phyloP scores from a whole-genome alignment of 2,113 vertebrate species.

The Chrysemys picta region DNA sequence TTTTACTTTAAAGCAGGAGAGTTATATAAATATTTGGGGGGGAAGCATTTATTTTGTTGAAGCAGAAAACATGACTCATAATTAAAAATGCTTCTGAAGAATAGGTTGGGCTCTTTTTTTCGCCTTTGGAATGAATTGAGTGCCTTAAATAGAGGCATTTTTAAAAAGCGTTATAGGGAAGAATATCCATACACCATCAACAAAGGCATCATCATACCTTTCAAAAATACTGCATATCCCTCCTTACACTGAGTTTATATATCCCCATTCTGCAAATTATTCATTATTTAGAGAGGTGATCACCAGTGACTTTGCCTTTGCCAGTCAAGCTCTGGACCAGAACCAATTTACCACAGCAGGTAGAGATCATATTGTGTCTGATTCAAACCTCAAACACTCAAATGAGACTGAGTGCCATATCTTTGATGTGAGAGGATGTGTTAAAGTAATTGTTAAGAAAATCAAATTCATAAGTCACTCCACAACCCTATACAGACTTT shows the following conservation, averaged over 20 bases:
- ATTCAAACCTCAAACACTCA: constrained; percentile 15
- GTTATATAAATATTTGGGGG: neutral
- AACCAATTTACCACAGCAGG: constrained; percentile 1
- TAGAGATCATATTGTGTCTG: neutral
- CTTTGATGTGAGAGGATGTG: constrained; percentile 11
- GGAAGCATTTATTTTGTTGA: neutral
- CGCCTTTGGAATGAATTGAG: neutral
- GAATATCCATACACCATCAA: neutral
- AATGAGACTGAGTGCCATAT: constrained; percentile 23
- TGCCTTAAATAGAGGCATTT: neutral
- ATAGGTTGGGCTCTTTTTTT: neutral
- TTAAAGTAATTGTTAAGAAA: constrained; percentile 34
- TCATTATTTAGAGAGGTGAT: constrained; percentile 16
- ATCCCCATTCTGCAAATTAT: neutral
- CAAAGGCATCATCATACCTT: neutral
- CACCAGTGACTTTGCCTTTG: constrained; percentile 21
- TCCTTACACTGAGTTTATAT: neutral
- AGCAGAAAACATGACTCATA: neutral
- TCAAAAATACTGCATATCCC: neutral
- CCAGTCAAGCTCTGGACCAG: neutral
- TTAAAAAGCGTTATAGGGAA: neutral
- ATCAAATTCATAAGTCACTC: constrained; percentile 56
- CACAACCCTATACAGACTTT: neutral
- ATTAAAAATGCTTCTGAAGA: neutral
- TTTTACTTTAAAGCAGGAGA: rapidly evolving